Conservation (phyloP, 2,888 invertebrate species). For the Melipona beecheii region DNA sequence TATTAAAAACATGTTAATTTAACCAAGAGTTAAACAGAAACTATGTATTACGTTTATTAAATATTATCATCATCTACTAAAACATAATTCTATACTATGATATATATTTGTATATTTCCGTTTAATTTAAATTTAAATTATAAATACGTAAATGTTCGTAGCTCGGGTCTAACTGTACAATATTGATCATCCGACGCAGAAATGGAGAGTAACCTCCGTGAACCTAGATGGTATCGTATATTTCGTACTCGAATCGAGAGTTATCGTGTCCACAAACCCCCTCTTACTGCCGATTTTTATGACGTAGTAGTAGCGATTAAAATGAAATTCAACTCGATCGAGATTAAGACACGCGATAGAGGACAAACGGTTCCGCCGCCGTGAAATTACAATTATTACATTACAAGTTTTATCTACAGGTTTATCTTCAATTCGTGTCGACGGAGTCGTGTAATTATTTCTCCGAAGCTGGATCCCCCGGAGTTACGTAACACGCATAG, state of each 20-base stretch:
- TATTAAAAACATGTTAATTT: no score
- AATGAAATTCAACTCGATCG: background rate
- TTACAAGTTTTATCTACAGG: background rate
- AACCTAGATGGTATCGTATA: background rate
- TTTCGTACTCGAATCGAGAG: constrained; percentile 8
- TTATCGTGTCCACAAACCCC: constrained; percentile 10
- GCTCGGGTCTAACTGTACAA: background rate
- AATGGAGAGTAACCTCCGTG: background rate
- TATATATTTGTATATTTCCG: no score
- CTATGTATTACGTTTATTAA: no score
- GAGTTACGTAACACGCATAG: background rate
- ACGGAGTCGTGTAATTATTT: background rate
- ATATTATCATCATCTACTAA: no score
- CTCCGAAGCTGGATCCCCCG: background rate
- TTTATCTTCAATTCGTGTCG: background rate
- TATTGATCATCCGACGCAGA: background rate
- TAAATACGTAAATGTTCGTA: no score
- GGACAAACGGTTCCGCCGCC: background rate
- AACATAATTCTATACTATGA: no score
- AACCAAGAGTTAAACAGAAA: no score
- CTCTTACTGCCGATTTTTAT: background rate
- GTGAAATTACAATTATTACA: constrained; percentile 1
- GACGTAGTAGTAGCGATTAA: background rate
- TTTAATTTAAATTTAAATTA: no score
- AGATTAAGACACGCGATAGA: background rate